Conservation (phyloP, 2,797 vertebrate genomes). For the Melanotaenia boesemani region DNA sequence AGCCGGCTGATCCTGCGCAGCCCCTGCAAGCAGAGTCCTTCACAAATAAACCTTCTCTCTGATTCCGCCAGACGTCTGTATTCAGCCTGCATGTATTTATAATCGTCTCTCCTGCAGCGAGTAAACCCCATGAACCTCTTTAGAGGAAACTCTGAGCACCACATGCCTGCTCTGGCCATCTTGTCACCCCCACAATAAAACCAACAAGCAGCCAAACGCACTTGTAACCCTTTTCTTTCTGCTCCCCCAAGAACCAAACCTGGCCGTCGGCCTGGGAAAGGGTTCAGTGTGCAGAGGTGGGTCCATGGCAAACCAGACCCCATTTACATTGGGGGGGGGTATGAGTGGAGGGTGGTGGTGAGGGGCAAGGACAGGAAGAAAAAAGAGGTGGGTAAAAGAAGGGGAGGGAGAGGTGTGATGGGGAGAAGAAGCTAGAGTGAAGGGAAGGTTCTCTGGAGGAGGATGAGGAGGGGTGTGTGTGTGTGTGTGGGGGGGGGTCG, state of each 20-base stretch:
- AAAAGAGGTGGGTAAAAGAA: conserved; percentile 7
- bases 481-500: conserved; percentile 2
- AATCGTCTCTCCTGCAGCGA: conserved; percentile 49
- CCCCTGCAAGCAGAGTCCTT: conserved; percentile 46
- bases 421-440: conserved; percentile 28
- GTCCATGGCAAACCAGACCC: neutral
- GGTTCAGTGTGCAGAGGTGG: conserved; percentile 22
- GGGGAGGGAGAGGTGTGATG: conserved; percentile 21
- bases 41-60: conserved; percentile 47
- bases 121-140: conserved; percentile 45
- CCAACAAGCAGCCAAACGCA: conserved; percentile 34
- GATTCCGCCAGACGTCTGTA: conserved; percentile 28
- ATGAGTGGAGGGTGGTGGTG: conserved; percentile 23
- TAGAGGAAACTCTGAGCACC: conserved; percentile 12
- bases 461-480: neutral
- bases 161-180: conserved; percentile 38
- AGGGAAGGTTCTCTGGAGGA: conserved; percentile 50
- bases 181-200: conserved; percentile 54
- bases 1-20: conserved; percentile 30
- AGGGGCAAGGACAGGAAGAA: conserved; percentile 39
- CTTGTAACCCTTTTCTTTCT: conserved; percentile 39
- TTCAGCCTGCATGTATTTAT: conserved; percentile 60
- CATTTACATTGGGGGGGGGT: conserved; percentile 22
- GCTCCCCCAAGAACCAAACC: conserved; percentile 39
- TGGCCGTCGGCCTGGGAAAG: conserved; percentile 14